These are phyloP conservation scores for Catocala fraxini DNA, from an alignment of 2,888 invertebrate species.

Conservation along the genomic window DNA sequence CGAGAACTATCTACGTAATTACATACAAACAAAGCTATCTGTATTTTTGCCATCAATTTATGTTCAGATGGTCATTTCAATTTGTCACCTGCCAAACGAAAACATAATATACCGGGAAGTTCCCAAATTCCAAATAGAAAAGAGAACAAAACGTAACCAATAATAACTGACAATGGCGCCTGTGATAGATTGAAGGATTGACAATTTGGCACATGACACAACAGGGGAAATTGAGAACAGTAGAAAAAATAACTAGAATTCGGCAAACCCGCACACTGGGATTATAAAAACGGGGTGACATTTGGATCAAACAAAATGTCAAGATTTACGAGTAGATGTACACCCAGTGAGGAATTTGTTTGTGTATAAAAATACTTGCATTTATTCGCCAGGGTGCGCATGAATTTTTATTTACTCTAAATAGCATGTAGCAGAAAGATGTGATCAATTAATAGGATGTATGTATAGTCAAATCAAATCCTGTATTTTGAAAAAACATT, in stretches of 20 bases:
- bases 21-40: no score
- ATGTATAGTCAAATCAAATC: no score
- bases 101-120: not conserved
- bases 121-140: constrained; percentile 12
- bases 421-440: no score
- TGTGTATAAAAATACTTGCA: not conserved
- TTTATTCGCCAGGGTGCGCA: not conserved
- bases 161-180: constrained; percentile 16
- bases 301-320: constrained; percentile 23
- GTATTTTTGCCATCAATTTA: no score
- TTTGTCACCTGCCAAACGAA: not conserved
- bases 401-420: no score
- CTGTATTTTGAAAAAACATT: no score
- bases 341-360: constrained; percentile 1
- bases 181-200: constrained; percentile 38
- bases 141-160: constrained; percentile 19
- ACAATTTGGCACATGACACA: constrained; percentile 36
- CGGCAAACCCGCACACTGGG: not conserved
- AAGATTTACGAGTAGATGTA: constrained; percentile 9
- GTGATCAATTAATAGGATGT: no score
- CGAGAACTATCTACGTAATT: no score
- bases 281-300: constrained; percentile 17
- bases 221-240: constrained; percentile 18
- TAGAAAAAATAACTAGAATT: constrained; percentile 11
- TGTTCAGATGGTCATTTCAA: no score